Evolutionary conservation across 2,113 vertebrate genomes (phyloP).

Genomic region (Hippocampus mohnikei): DNA sequence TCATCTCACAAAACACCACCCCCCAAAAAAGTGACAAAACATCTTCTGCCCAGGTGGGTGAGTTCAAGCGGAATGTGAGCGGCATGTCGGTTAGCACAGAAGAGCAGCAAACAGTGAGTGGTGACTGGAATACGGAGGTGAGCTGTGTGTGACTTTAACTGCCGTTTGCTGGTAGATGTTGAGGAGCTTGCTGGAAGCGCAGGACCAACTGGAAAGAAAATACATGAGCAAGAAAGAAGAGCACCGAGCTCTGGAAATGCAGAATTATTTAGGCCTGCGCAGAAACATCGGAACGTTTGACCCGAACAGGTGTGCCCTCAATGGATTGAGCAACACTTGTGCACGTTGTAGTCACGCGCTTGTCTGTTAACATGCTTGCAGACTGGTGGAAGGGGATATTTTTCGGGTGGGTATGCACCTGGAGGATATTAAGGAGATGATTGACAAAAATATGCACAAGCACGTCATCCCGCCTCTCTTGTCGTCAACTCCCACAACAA

Average conservation of each 20-base stretch:
- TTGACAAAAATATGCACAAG: conserved; percentile 59
- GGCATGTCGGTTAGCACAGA: conserved; percentile 58
- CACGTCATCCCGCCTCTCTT: conserved; percentile 56
- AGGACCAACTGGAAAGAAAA: conserved; percentile 79
- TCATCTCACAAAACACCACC: not conserved
- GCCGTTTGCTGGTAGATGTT: conserved; percentile 66
- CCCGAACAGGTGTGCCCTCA: conserved; percentile 76
- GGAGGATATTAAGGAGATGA: conserved; percentile 80
- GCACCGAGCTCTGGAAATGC: conserved; percentile 77
- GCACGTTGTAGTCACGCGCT: not conserved
- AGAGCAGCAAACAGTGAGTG: conserved; percentile 78
- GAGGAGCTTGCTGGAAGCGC: conserved; percentile 76
- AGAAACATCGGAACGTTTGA: conserved; percentile 76
- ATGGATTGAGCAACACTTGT: not conserved
- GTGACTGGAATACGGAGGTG: not conserved
- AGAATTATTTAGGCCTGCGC: conserved; percentile 68
- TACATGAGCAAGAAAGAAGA: conserved; percentile 81
- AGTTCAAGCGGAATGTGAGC: conserved; percentile 72
- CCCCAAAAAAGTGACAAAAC: not conserved
- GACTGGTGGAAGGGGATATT: conserved; percentile 82
- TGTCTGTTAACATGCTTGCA: conserved; percentile 33
- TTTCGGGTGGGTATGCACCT: conserved; percentile 82
- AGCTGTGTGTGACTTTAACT: not conserved
- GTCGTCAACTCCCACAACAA: conserved; percentile 47
- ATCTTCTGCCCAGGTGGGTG: conserved; percentile 74